Conservation (phyloP, 2,888 invertebrate genomes). For the Saturnia japonica region DNA sequence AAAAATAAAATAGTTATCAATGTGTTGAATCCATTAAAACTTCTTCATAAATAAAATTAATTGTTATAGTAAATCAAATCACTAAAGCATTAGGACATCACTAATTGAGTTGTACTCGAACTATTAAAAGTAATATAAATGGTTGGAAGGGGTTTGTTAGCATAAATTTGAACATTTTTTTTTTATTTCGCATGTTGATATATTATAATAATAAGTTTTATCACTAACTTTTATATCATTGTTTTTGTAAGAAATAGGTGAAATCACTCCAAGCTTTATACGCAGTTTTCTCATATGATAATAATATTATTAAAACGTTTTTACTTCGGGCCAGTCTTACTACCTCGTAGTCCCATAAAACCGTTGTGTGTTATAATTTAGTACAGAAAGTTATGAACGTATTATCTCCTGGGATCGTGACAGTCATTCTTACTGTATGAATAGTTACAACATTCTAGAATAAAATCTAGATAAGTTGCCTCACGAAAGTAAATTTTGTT, state of each 20-base stretch:
- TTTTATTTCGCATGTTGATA: background rate
- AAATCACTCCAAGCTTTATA: background rate
- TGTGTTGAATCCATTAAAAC: too few relatives aligned
- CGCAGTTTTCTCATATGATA: background rate
- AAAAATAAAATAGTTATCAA: too few relatives aligned
- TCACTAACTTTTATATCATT: background rate
- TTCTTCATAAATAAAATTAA: too few relatives aligned
- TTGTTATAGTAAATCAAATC: too few relatives aligned
- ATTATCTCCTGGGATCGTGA: slow-evolving; percentile 20
- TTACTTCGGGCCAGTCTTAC: background rate
- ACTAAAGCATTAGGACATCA: too few relatives aligned
- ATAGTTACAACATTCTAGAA: slow-evolving; percentile 8
- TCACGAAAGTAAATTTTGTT: background rate
- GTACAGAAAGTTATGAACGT: slow-evolving; percentile 21
- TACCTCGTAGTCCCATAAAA: slow-evolving; percentile 18
- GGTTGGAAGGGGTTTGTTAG: too few relatives aligned
- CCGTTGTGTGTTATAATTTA: slow-evolving; percentile 22
- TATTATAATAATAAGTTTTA: background rate
- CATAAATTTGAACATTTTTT: too few relatives aligned
- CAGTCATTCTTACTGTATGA: slow-evolving; percentile 12
- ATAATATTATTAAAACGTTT: background rate
- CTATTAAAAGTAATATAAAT: too few relatives aligned
- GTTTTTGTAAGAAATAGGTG: background rate
- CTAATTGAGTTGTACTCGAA: too few relatives aligned
- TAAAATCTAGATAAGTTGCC: background rate